These are phyloP conservation scores for Ifrita kowaldi DNA, from an alignment of 2,113 vertebrate species.

Conservation along the genomic window DNA sequence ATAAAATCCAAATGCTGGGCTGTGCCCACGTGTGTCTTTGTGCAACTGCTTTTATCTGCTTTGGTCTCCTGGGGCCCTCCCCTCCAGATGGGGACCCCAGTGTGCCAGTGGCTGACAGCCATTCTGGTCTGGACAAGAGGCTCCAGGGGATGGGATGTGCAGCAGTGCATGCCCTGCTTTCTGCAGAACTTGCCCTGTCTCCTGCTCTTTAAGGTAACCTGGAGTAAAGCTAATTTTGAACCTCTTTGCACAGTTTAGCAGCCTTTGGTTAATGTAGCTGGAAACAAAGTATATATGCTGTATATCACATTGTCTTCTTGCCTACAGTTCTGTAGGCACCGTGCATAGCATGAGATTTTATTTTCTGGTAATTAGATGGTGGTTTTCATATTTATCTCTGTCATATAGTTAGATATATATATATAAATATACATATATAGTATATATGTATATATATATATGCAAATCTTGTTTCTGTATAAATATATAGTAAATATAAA, in stretches of 20 bases:
- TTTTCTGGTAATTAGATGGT: background rate
- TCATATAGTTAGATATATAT: no score
- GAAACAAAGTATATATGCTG: background rate
- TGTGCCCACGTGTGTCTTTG: background rate
- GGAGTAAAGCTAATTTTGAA: background rate
- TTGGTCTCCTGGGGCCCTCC: background rate
- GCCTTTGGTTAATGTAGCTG: background rate
- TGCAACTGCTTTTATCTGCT: background rate
- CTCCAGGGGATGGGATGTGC: background rate
- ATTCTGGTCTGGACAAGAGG: background rate
- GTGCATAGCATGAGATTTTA: background rate
- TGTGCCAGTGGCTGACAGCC: background rate
- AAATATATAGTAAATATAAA: background rate
- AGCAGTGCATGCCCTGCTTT: accelerated
- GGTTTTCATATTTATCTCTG: background rate
- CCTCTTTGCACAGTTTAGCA: background rate
- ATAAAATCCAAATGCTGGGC: background rate
- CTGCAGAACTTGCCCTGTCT: background rate
- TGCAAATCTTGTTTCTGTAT: background rate
- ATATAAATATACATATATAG: no score
- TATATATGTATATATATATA: no score
- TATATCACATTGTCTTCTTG: background rate
- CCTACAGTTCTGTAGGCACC: background rate
- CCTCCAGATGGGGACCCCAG: background rate
- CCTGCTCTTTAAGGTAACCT: background rate